phyloP scores from a whole-genome alignment of 2,797 vertebrate species.

The Falco rusticolus region DNA sequence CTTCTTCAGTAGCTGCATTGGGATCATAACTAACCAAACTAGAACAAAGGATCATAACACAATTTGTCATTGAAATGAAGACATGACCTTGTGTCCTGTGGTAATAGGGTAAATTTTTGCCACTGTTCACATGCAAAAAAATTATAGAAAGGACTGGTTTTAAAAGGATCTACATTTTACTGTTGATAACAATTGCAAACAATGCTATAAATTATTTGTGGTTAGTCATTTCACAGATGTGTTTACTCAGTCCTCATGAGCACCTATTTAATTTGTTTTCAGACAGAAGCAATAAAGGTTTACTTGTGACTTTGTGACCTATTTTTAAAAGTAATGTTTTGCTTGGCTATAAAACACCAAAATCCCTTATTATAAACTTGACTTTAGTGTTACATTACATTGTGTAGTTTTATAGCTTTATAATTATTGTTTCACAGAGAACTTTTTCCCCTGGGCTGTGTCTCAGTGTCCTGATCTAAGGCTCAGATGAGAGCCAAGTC shows the following conservation, averaged over 20 bases:
- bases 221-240: background rate
- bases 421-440: background rate
- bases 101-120: background rate
- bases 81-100: background rate
- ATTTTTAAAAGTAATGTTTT: background rate
- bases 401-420: background rate
- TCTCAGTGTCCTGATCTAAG: background rate
- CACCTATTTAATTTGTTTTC: background rate
- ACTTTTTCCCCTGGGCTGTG: background rate
- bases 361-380: background rate
- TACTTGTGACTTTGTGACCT: background rate
- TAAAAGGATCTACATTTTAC: background rate
- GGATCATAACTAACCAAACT: background rate
- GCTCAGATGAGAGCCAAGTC: background rate
- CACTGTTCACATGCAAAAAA: background rate
- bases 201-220: background rate
- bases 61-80: background rate
- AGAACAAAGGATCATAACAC: background rate
- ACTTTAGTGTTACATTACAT: background rate
- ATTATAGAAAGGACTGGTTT: background rate
- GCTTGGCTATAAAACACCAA: background rate
- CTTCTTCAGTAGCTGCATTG: background rate
- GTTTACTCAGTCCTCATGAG: background rate
- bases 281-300: background rate
- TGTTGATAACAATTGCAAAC: background rate